These are phyloP conservation scores for Carlito syrichta DNA, from an alignment of 2,113 vertebrate genomes.

Conservation along the genomic window DNA sequence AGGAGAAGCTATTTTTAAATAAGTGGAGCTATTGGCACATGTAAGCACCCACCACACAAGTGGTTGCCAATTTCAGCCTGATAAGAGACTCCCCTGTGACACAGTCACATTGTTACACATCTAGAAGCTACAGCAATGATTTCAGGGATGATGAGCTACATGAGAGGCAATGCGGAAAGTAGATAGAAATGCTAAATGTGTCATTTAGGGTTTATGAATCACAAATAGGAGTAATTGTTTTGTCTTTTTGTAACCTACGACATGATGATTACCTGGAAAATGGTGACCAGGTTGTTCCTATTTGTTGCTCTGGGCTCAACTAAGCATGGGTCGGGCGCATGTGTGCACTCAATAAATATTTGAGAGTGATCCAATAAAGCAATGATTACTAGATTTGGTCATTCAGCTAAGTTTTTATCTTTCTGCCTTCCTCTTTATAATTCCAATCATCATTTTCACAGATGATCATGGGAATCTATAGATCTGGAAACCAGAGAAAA, in stretches of 20 bases:
- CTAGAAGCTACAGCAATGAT: background rate
- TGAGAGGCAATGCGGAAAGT: background rate
- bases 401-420: background rate
- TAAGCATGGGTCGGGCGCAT: background rate
- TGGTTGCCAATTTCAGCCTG: conserved; percentile 37
- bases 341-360: background rate
- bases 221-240: background rate
- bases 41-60: conserved; percentile 41
- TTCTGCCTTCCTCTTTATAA: background rate
- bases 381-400: background rate
- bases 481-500: background rate
- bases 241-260: background rate
- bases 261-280: background rate
- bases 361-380: background rate
- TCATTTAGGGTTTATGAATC: background rate
- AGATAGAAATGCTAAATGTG: background rate
- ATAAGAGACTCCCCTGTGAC: conserved; percentile 45
- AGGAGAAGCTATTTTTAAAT: conserved; percentile 47
- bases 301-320: background rate
- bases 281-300: background rate
- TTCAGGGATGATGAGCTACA: conserved; percentile 3
- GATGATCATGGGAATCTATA: background rate
- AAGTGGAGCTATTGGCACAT: conserved; percentile 16
- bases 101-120: background rate
- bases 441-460: background rate